These are phyloP conservation scores for Balearica regulorum DNA, from an alignment of 2,797 vertebrate genomes.

Conservation along the genomic window DNA sequence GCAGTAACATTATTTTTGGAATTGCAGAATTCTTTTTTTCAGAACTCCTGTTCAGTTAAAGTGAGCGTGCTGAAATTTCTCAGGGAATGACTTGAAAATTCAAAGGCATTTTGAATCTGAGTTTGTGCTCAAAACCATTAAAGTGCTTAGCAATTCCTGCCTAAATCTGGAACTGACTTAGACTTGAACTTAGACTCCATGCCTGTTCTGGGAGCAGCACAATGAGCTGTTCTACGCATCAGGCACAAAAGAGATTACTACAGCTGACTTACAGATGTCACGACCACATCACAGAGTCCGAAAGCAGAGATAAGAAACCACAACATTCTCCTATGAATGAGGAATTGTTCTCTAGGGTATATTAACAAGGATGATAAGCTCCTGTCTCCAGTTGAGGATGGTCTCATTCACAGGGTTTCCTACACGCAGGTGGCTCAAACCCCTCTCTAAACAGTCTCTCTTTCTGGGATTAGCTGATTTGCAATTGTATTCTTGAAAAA, in stretches of 20 bases:
- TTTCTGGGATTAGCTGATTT: background rate
- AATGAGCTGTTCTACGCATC: background rate
- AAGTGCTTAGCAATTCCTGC: background rate
- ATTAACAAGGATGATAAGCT: background rate
- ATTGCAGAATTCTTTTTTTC: background rate
- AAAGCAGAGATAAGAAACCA: background rate
- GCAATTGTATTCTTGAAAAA: background rate
- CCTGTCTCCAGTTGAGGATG: background rate
- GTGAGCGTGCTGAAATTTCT: background rate
- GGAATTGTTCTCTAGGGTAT: background rate
- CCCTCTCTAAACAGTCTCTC: background rate
- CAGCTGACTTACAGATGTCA: background rate
- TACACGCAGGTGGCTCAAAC: background rate
- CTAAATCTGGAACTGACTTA: background rate
- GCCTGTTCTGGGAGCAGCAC: background rate
- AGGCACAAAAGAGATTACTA: background rate
- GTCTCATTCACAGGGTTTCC: background rate
- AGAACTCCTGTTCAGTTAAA: background rate
- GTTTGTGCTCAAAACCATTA: background rate
- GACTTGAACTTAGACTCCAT: background rate
- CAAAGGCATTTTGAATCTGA: background rate
- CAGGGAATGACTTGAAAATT: background rate
- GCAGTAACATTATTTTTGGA: background rate
- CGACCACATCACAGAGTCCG: background rate
- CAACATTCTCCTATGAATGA: background rate